A percentile compares a stretch with the other conserved stretches of the same genome.
These are phyloP conservation scores for Leucopsar rothschildi DNA, from an alignment of 2,113 vertebrate species.

Conservation along the genomic window DNA sequence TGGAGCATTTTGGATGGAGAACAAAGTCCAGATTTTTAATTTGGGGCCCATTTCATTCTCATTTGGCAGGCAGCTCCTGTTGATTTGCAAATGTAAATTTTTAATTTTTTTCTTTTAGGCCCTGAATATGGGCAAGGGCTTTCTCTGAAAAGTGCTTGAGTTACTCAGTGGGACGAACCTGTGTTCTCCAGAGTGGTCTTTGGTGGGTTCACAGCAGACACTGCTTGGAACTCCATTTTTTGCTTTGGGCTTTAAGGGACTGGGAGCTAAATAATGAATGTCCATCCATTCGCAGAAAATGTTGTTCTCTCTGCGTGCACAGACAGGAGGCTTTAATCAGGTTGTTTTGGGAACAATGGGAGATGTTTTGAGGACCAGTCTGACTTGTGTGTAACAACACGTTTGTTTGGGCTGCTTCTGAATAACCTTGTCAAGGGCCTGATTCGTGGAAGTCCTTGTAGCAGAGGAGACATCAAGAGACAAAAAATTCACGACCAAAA, in stretches of 20 bases:
- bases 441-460: not conserved
- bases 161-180: not conserved
- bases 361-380: not conserved
- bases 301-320: not conserved
- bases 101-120: not conserved
- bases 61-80: constrained; percentile 13
- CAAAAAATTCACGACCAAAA: not conserved
- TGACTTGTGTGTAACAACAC: not conserved
- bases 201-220: not conserved
- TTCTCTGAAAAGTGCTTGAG: not conserved
- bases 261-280: constrained; percentile 24
- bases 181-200: not conserved
- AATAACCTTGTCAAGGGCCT: not conserved
- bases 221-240: constrained; percentile 27
- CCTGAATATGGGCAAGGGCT: not conserved
- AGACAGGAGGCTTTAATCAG: not conserved
- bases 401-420: not conserved
- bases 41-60: not conserved
- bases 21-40: constrained; percentile 38
- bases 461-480: not conserved
- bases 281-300: constrained; percentile 8
- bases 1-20: not conserved
- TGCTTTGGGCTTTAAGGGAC: constrained; percentile 36
- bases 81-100: not conserved
- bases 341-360: constrained; percentile 26